Conservation (phyloP, 2,113 vertebrate genomes). For the Gallinago jamesoni region DNA sequence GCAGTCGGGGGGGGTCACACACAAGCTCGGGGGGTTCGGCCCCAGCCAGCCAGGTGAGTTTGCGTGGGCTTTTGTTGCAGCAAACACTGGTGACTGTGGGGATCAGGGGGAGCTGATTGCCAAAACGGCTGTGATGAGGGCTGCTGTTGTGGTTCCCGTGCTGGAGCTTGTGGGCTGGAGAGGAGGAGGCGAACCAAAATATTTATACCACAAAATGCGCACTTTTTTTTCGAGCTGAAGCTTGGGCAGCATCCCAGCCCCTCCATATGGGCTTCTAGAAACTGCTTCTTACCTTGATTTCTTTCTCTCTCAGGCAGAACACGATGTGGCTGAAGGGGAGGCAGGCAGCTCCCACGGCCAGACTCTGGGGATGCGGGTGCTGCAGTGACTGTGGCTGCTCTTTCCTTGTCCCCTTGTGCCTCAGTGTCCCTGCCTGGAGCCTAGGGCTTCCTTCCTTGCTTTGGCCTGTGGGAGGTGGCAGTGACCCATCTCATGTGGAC, state of each 20-base stretch:
- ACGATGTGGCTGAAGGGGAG: not conserved
- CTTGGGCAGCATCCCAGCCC: slow-evolving; percentile 51
- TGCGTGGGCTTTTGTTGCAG: not conserved
- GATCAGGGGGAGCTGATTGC: not conserved
- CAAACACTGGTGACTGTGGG: not conserved
- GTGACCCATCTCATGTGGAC: not conserved
- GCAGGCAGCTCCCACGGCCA: not conserved
- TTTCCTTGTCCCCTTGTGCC: not conserved
- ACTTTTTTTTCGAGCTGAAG: slow-evolving; percentile 35
- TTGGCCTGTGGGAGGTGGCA: not conserved
- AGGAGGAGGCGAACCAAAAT: slow-evolving; percentile 56
- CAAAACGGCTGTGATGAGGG: not conserved
- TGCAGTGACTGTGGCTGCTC: not conserved
- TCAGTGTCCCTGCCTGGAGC: not conserved
- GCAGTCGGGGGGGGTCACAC: not conserved
- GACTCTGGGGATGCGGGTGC: accelerated
- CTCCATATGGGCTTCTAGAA: slow-evolving; percentile 22
- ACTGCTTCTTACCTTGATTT: slow-evolving; percentile 30
- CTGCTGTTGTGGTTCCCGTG: slow-evolving; percentile 23
- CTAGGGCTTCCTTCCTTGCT: not conserved
- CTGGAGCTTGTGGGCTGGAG: slow-evolving; percentile 25
- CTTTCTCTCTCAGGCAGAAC: not conserved
- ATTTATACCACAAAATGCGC: slow-evolving; percentile 47
- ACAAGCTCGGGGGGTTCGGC: not conserved
- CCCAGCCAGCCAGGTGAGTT: not conserved